Base-by-base conservation (phyloP, 2,113 vertebrate genomes). In the Lota lota region DNA sequence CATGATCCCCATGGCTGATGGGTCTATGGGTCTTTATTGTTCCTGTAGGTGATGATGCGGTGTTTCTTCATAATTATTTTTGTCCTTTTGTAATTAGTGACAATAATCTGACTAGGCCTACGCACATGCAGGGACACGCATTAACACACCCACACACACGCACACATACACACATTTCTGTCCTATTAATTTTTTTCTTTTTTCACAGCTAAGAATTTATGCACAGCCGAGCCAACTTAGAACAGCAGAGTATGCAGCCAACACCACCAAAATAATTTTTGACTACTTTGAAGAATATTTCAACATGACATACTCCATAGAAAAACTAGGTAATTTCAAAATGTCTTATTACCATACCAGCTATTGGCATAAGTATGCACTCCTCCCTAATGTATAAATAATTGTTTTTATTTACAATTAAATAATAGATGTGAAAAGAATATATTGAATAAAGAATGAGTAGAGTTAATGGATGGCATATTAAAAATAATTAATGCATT, bases 281-380 rank as follows among this genome's bases (percentile, higher is more conserved):
- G 90, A 99, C 81, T 95, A 92, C 86, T 97, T 95, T 88, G 97
- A 99, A 87, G 0, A 89, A 0, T 99, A 99, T 79, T 99, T 99
- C 75, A 84, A 80, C 79, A 89, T 98, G 94, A 6, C 0, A 0
- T 99, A 98, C 83, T 93, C 95, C 71, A 94, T 99, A 88, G 67
- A 89, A 22, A 99, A 99, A 87, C 84, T 98, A 72, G 97, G 97
- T 99, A 86, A 83, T 81, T 53, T 24, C 18, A 73, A 24, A 18
- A 22, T 19, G 1, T n/a, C n/a, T 15, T 4, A 22, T 22, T 7
- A 40, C 7, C 47, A 50, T 40, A 14, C 17, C 24, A n/a, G 15
- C 50, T 51, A 14, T 14, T 12, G 10, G 40, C 40, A 47, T 47
- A 47, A 47, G 28, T 33, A 33, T 33, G 28, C 28, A 33, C 28